Percentiles rank a stretch among this genome's conserved stretches.
phyloP scores from a whole-genome alignment of 2,888 invertebrate genomes.

The Phengaris arion region DNA sequence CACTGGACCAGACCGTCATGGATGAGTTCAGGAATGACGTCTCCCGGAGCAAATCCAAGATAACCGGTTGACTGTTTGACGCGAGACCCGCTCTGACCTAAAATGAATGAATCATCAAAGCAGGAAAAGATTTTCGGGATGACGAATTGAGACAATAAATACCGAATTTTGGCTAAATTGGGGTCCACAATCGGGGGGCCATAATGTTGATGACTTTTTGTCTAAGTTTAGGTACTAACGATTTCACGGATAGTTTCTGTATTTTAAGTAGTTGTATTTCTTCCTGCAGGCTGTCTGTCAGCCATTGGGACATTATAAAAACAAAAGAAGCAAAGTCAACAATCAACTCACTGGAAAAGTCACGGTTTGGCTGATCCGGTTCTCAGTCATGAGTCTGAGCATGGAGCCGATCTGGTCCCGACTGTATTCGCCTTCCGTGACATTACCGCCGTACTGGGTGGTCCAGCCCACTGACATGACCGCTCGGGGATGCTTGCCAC shows the following conservation, averaged over 20 bases:
- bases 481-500: constrained; percentile 79
- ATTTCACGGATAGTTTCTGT: not conserved
- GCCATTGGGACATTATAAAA: not conserved
- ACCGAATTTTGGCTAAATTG: not conserved
- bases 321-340: not conserved
- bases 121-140: not conserved
- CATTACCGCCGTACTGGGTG: constrained; percentile 80
- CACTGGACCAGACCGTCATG: constrained; percentile 89
- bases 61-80: constrained; percentile 81
- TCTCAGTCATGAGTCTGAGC: constrained; percentile 78
- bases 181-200: not conserved
- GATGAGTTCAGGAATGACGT: constrained; percentile 78
- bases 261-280: too few relatives aligned
- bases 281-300: too few relatives aligned
- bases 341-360: constrained; percentile 84
- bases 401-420: constrained; percentile 83
- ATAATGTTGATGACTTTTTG: not conserved
- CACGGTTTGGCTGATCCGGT: constrained; percentile 81
- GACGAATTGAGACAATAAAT: not conserved
- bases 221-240: not conserved
- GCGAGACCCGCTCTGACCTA: constrained; percentile 77
- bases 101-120: constrained; percentile 27
- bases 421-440: constrained; percentile 81
- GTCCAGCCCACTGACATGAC: constrained; percentile 93
- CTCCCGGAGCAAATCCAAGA: constrained; percentile 80